Conservation (phyloP, 2,113 vertebrate genomes). For the Mixornis gularis region DNA sequence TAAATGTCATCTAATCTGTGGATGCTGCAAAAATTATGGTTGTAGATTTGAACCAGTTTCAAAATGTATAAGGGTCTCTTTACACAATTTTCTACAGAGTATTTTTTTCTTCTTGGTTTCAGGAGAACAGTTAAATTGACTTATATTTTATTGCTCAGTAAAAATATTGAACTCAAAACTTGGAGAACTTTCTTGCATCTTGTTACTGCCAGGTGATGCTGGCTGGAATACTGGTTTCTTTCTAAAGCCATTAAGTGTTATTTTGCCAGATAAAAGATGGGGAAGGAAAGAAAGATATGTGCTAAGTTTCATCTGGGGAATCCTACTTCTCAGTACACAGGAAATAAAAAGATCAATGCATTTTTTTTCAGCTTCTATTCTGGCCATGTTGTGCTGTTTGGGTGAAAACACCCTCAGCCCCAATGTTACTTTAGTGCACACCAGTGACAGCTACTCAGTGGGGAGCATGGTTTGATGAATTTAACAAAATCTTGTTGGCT, state of each 20-base stretch:
- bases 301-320: slow-evolving; percentile 15
- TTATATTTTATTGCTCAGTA: background rate
- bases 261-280: slow-evolving; percentile 29
- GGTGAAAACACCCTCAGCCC: slow-evolving; percentile 29
- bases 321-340: background rate
- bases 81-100: background rate
- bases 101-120: background rate
- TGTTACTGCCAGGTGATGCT: slow-evolving; percentile 33
- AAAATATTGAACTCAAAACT: background rate
- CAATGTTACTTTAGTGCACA: background rate
- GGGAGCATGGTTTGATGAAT: slow-evolving; percentile 49
- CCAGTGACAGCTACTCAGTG: background rate
- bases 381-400: slow-evolving; percentile 5
- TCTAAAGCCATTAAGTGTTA: background rate
- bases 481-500: slow-evolving; percentile 56
- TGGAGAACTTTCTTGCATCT: slow-evolving; percentile 17
- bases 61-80: slow-evolving; percentile 1
- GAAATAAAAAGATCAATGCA: slow-evolving; percentile 34
- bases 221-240: slow-evolving; percentile 9
- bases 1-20: slow-evolving; percentile 50
- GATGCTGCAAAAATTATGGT: slow-evolving; percentile 11
- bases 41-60: slow-evolving; percentile 50
- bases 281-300: background rate
- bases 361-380: slow-evolving; percentile 39
- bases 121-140: background rate